Base-by-base conservation (phyloP, 2,888 invertebrate species). In the Stenurella melanura region DNA sequence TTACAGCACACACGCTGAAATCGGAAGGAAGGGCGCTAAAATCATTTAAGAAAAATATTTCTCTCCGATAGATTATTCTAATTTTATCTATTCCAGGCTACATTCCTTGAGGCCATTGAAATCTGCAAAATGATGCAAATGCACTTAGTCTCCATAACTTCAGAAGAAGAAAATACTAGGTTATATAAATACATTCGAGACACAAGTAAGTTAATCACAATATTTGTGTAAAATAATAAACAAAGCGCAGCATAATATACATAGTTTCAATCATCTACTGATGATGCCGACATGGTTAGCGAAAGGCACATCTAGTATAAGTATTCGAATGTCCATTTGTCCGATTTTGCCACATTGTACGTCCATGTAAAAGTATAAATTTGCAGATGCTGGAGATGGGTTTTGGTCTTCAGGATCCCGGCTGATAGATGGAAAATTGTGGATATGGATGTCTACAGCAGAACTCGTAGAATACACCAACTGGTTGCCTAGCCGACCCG, bases 161-260 rank as follows among this genome's bases (percentile, higher is more conserved):
- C 74, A 5, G 11, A 63, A 26, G 72, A 77, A 72, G 72, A 77
- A 58, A 77, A 77, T 42, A 60, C 71, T 5, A 74, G 72, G 57
- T 68, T 74, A 56, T 57, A 50, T n/a, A 77, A 77, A 74, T 77
- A 77, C 56, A 74, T 77, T 21, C 74, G 77, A 12, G 74, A 77
- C 12, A 77, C 69, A 30, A 63, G 77, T 77, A 68, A 74, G 74
- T 56, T 50, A 0, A 50, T 26, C 21, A 3, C 21, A 1, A 4
- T 26, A 4, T 26, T 26, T 26, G 4, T 26, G 1, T 26, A 26
- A 26, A 26, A 26, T 26, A 26, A 26, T 26, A 26, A 4, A 26
- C 21, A 26, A n/a, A n/a, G n/a, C n/a, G n/a, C n/a, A n/a, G n/a
- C n/a, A n/a, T n/a, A n/a, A n/a, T n/a, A n/a, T n/a, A n/a, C n/a